phyloP scores from a whole-genome alignment of 2,797 vertebrate species.

The Toxotes lorentzi region DNA sequence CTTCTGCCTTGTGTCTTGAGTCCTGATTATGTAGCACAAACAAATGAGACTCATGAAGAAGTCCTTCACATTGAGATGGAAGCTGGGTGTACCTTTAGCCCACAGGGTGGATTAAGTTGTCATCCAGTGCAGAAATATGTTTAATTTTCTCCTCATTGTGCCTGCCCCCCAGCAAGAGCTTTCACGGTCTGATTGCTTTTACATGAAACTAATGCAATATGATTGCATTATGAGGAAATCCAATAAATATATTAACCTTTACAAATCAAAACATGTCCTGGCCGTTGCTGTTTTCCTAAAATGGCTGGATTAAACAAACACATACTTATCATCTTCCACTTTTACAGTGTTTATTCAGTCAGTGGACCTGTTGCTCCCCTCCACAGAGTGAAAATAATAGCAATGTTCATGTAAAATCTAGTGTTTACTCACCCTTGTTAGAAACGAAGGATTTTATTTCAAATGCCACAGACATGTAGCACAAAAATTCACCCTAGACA shows the following conservation, averaged over 20 bases:
- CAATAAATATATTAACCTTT: conserved; percentile 83
- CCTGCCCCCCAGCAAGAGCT: conserved; percentile 50
- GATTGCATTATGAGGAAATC: conserved; percentile 68
- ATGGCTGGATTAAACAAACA: conserved; percentile 63
- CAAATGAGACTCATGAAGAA: conserved; percentile 29
- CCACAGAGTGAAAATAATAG: conserved; percentile 36
- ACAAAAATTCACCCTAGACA: conserved; percentile 11
- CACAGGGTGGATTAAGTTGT: conserved; percentile 54
- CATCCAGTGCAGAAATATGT: conserved; percentile 61
- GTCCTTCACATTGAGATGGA: conserved; percentile 8
- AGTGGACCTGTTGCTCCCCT: conserved; percentile 36
- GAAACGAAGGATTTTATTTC: conserved; percentile 7
- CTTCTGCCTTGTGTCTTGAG: background rate
- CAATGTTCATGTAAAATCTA: conserved; percentile 18
- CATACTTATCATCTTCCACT: conserved; percentile 45
- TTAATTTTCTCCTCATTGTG: conserved; percentile 50
- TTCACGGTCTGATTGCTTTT: conserved; percentile 66
- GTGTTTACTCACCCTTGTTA: conserved; percentile 46
- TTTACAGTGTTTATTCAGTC: conserved; percentile 48
- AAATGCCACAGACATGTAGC: conserved; percentile 31
- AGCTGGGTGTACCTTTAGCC: conserved; percentile 52
- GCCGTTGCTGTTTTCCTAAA: conserved; percentile 53
- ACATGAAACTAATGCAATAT: conserved; percentile 64
- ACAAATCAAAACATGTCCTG: conserved; percentile 66
- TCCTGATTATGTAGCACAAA: background rate